Conservation (phyloP, 30 jellyfish, hydroid and myxozoan species). For the Phacellophora camtschatica region DNA sequence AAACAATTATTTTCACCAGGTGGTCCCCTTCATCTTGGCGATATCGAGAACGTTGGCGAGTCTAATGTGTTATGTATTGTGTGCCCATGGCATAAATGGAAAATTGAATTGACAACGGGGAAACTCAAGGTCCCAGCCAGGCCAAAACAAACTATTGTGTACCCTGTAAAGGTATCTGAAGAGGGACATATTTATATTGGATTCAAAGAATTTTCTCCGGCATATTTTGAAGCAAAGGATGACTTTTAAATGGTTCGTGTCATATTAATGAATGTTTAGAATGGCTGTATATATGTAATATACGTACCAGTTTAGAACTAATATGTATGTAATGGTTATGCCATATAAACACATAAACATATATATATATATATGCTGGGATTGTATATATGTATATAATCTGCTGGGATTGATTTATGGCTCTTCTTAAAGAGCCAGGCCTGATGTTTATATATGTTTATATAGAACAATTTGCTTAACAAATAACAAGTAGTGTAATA, state of each 20-base stretch:
- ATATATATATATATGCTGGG: too few species aligned
- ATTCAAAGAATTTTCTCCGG: conserved; percentile 55
- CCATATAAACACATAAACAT: too few species aligned
- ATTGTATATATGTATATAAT: too few species aligned
- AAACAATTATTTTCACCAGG: conserved; percentile 66
- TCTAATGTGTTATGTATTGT: conserved; percentile 71
- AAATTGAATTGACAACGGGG: conserved; percentile 74
- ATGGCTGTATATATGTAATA: too few species aligned
- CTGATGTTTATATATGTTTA: too few species aligned
- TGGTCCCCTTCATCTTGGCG: conserved; percentile 97
- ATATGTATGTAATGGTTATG: too few species aligned
- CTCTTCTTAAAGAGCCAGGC: too few species aligned
- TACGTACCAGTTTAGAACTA: too few species aligned
- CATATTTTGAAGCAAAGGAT: conserved; percentile 17
- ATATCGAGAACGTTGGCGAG: conserved; percentile 74
- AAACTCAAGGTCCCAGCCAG: conserved; percentile 61
- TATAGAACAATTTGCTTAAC: too few species aligned
- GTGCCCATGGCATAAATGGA: conserved; percentile 97
- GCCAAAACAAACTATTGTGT: conserved; percentile 31
- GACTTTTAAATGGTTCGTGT: conserved; percentile 23
- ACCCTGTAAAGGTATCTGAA: conserved; percentile 63
- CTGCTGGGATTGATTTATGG: too few species aligned
- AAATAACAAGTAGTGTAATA: too few species aligned
- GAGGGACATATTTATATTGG: conserved; percentile 68
- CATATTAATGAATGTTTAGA: too few species aligned